These are phyloP conservation scores for Mycetomoellerius zeteki DNA, from an alignment of 1,140 invertebrate species.

Conservation along the genomic window DNA sequence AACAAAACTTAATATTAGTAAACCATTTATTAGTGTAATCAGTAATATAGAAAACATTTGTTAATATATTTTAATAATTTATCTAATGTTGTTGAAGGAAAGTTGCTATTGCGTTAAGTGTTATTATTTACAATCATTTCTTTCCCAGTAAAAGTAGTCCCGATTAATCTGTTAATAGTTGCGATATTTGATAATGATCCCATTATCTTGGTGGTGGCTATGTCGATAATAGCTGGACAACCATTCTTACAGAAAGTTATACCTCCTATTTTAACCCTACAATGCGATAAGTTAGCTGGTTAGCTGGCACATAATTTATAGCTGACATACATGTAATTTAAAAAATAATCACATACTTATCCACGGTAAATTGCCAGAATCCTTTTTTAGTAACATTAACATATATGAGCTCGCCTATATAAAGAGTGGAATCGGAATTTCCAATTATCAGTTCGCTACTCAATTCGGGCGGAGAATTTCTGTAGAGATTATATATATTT, in stretches of 20 bases:
- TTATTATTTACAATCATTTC: no score
- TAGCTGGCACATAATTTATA: not conserved
- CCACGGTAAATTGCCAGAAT: constrained; percentile 99
- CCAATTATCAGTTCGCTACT: constrained; percentile 98
- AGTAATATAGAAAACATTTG: not conserved
- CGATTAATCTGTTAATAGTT: constrained; percentile 94
- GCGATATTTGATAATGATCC: constrained; percentile 94
- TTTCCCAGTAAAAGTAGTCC: constrained; percentile 89
- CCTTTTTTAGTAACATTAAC: constrained; percentile 94
- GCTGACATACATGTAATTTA: not conserved
- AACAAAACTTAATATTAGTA: constrained; percentile 59
- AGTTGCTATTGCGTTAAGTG: no score
- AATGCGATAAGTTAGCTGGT: constrained; percentile 33
- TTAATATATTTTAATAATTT: not conserved
- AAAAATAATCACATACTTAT: constrained; percentile 87
- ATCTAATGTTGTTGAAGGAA: not conserved
- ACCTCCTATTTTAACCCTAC: constrained; percentile 88
- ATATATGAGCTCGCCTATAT: constrained; percentile 97
- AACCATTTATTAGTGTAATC: constrained; percentile 27
- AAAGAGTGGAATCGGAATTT: constrained; percentile 96
- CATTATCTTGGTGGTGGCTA: constrained; percentile 98
- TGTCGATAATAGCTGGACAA: constrained; percentile 98
- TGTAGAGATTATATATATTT: constrained; percentile 82
- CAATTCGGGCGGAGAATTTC: constrained; percentile 91
- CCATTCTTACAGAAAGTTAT: constrained; percentile 90